Evolutionary conservation across 2,797 vertebrate species (phyloP), one percentile per base, ranked within the genome.

Genomic region (Malacoctenus gilli): DNA sequence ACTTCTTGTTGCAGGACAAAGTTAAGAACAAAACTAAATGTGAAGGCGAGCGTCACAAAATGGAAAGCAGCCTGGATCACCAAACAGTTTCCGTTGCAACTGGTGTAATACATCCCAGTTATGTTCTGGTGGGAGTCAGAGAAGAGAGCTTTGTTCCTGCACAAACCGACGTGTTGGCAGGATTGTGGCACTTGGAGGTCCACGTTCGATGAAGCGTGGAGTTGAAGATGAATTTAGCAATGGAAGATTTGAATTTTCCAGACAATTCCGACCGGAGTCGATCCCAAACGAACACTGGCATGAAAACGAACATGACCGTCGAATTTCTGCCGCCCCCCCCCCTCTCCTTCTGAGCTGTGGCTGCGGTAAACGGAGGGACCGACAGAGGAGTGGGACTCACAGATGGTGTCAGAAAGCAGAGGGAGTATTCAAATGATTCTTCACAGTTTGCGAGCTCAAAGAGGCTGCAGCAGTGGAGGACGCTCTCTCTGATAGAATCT

Each of bases 371-470:
- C 31, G 63, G 42, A 43, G 43, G 63, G 75, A 70, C 70, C 57
- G 68, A 75, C 14, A 42, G 59, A 77, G 52, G 68, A 75, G 66
- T 47, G 55, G 68, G 55, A 65, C 64, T 70, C 77, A 47, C 78
- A 85, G 87, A 85, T 77, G 82, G 80, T 76, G 82, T 51, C 63
- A 70, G 68, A 57, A 71, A 68, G 53, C 64, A 53, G 69, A 77
- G 80, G 76, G 68, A 82, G 73, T 72, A 72, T 85, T 85, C 54
- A 77, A 83, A 87, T 77, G 14, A 76, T 79, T 82, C 65, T 68
- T 81, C 80, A 66, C 82, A 80, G 75, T 77, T 68, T 60, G 52
- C 59, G 56, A 73, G 59, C 73, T 54, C 56, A 20, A 74, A 69
- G 72, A 59, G 50, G 72, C 72, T 9, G 75, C 59, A 41, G 79